Evolutionary conservation across 2,797 vertebrate species (phyloP), one percentile per base, ranked within the genome.

Genomic region (Acanthis flammea): DNA sequence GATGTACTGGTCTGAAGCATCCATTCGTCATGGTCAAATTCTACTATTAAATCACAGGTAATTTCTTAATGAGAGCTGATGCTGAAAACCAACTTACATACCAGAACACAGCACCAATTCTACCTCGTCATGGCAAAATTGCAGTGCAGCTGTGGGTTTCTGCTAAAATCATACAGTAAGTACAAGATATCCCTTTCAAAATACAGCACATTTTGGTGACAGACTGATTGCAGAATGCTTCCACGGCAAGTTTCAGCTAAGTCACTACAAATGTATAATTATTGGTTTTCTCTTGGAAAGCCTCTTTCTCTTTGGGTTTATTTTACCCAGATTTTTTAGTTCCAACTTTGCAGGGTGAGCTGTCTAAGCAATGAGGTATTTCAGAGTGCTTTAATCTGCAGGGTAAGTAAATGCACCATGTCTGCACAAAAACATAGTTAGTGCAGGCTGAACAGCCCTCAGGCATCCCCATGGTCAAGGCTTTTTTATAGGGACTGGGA

Each of bases 121-220:
- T 45, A 19, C 44, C 7, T 1, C 3, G 0, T 44, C 33, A 9
- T 2, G 15, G 57, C 35, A 63, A 42, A 5, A 2, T 28, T 67
- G 58, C 22, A 57, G 10, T 14, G 48, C 57, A 68, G 71, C 63
- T 41, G 2, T 73, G 23, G 19, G 28, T 9, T 55, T 91, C 82
- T 14, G 17, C 53, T 79, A 7, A 76, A 82, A 51, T 28, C 16
- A 76, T 31, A 8, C 21, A 60, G 1, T n/a, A 47, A 60, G 41
- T 14, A 62, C 24, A 54, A 70, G 82, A 14, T 7, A 71, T 28
- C 27, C 21, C 8, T 77, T 90, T 80, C 10, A 71, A 72, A 90
- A 72, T 53, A 30, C 16, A 11, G 22, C 31, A 42, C 24, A 4
- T 93, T 81, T 78, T 84, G 55, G 19, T 53, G 30, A 39, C 33